Conservation (phyloP, 1,140 invertebrate species). For the Apis mellifera region DNA sequence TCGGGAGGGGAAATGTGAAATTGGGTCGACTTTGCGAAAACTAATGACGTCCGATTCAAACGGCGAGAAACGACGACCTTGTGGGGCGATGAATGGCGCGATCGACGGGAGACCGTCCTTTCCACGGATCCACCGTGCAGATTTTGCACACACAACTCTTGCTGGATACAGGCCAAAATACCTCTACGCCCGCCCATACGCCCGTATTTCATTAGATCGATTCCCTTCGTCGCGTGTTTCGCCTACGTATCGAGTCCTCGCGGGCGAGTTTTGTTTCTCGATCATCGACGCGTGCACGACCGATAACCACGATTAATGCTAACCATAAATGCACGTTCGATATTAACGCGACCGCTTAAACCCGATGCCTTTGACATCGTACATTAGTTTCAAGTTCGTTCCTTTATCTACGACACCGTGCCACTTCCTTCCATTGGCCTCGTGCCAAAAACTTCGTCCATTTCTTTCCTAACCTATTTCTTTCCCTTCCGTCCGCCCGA, state of each 20-base stretch:
- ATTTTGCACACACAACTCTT: slow-evolving; percentile 27
- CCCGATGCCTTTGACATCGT: slow-evolving; percentile 12
- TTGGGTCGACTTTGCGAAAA: slow-evolving; percentile 61
- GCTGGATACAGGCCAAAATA: slow-evolving; percentile 37
- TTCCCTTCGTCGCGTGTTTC: slow-evolving; percentile 51
- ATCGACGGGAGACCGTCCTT: slow-evolving; percentile 48
- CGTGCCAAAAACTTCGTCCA: background rate
- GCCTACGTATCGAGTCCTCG: slow-evolving; percentile 32
- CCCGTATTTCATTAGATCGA: slow-evolving; percentile 47
- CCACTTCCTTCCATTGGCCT: background rate
- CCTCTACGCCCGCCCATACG: background rate
- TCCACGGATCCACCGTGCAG: slow-evolving; percentile 4
- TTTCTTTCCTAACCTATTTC: slow-evolving; percentile 4
- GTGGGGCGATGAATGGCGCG: slow-evolving; percentile 47
- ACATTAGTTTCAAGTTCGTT: background rate
- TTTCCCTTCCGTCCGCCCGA: background rate
- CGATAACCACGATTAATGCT: slow-evolving; percentile 15
- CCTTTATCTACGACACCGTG: slow-evolving; percentile 1
- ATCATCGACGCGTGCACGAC: background rate
- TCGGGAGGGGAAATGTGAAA: slow-evolving; percentile 24
- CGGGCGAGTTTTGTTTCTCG: slow-evolving; percentile 5
- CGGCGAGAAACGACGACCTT: slow-evolving; percentile 26
- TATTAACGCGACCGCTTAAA: slow-evolving; percentile 4
- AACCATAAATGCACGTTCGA: background rate
- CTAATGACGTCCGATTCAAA: slow-evolving; percentile 62